Percentiles rank a stretch among this genome's conserved stretches.
Evolutionary conservation across 1,140 invertebrate genomes (phyloP).

Genomic region (Bombus waltoni): DNA sequence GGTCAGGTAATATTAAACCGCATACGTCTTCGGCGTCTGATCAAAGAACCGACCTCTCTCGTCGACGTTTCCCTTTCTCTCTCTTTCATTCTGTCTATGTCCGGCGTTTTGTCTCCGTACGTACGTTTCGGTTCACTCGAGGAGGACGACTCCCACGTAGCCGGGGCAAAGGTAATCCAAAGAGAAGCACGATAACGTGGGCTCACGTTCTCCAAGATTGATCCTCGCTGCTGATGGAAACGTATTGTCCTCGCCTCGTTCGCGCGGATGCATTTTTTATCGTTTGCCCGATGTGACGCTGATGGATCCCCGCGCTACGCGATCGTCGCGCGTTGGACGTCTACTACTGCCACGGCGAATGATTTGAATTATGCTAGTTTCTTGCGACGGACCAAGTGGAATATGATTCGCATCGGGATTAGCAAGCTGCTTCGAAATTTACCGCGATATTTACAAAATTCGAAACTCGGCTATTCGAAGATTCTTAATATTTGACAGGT

Average conservation of each 20-base stretch:
- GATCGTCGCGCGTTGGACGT: not conserved
- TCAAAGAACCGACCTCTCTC: slow-evolving; percentile 65
- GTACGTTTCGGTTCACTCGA: slow-evolving; percentile 1
- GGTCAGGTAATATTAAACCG: slow-evolving; percentile 78
- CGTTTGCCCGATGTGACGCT: slow-evolving; percentile 26
- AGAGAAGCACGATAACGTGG: slow-evolving; percentile 43
- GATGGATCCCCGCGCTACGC: slow-evolving; percentile 5
- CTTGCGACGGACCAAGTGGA: not conserved
- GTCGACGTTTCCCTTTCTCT: slow-evolving; percentile 43
- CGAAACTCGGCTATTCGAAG: not conserved
- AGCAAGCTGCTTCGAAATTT: no score
- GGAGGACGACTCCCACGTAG: slow-evolving; percentile 42
- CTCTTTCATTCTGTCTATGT: not conserved
- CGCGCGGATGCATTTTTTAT: slow-evolving; percentile 42
- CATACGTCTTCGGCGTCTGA: slow-evolving; percentile 77
- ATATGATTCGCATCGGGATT: no score
- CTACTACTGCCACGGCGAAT: not conserved
- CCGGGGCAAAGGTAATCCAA: slow-evolving; percentile 36
- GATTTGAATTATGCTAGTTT: not conserved
- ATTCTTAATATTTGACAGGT: fast-evolving
- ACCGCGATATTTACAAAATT: no score
- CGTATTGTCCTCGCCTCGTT: slow-evolving; percentile 37
- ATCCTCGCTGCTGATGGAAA: slow-evolving; percentile 45
- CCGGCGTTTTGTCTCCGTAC: no score
- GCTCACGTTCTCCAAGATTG: slow-evolving; percentile 58